A percentile compares a stretch with the other conserved stretches of the same genome.
phyloP scores from a whole-genome alignment of 2,888 invertebrate genomes.

The Agrochola lychnidis region DNA sequence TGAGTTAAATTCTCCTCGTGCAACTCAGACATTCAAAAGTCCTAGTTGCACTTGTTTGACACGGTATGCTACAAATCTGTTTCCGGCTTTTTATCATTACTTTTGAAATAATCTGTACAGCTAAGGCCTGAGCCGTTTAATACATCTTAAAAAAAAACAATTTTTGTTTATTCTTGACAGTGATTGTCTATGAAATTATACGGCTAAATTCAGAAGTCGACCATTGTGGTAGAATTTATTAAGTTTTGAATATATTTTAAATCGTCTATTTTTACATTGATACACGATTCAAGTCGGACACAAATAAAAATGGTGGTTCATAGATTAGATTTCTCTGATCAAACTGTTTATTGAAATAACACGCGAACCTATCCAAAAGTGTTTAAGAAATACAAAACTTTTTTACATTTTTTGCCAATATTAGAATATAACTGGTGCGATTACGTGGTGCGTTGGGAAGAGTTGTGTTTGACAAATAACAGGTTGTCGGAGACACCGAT shows the following conservation, averaged over 20 bases:
- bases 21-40: background rate
- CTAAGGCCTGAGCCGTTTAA: background rate
- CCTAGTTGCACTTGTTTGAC: background rate
- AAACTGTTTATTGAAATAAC: conserved; percentile 79
- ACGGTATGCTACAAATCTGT: background rate
- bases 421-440: conserved; percentile 77
- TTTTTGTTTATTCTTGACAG: conserved; percentile 62
- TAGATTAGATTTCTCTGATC: conserved; percentile 81
- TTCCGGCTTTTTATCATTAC: background rate
- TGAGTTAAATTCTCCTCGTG: background rate
- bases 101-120: background rate
- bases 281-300: conserved; percentile 86
- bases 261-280: conserved; percentile 64
- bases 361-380: conserved; percentile 69
- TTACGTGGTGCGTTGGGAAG: conserved; percentile 82
- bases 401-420: conserved; percentile 72
- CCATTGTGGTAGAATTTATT: conserved; percentile 29
- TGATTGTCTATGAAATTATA: conserved; percentile 73
- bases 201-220: conserved; percentile 68
- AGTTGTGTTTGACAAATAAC: conserved; percentile 89
- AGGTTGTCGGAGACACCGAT: conserved; percentile 90
- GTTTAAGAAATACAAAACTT: conserved; percentile 70
- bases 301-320: conserved; percentile 90
- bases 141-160: background rate
- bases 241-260: conserved; percentile 60